Percentiles rank a stretch among this genome's conserved stretches.
These are phyloP conservation scores for cat (Felis catus) DNA, from an alignment of 2,113 vertebrate species.

Conservation along the genomic window F.catus_Fca126_mat1.0 CM031416.1:38884501-38885000, in stretches of 20 bases:
- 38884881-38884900: background rate
- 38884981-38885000: background rate
- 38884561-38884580: background rate
- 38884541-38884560: background rate
- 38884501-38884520: fast-evolving
- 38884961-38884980: background rate
- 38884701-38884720: background rate
- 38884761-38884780: background rate
- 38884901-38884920: background rate
- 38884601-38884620: too few species aligned
- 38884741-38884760: background rate
- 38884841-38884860: background rate
- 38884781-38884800: background rate
- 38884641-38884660: background rate
- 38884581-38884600: too few species aligned
- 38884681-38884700: background rate
- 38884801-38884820: background rate
- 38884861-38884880: too few species aligned
- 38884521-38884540: fast-evolving
- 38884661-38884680: background rate
- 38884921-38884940: background rate
- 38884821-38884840: background rate
- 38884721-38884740: background rate
- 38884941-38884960: background rate
- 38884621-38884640: fast-evolving